These are phyloP conservation scores for Urophycis tenuis DNA, from an alignment of 2,797 vertebrate genomes.

Conservation along the genomic window DNA sequence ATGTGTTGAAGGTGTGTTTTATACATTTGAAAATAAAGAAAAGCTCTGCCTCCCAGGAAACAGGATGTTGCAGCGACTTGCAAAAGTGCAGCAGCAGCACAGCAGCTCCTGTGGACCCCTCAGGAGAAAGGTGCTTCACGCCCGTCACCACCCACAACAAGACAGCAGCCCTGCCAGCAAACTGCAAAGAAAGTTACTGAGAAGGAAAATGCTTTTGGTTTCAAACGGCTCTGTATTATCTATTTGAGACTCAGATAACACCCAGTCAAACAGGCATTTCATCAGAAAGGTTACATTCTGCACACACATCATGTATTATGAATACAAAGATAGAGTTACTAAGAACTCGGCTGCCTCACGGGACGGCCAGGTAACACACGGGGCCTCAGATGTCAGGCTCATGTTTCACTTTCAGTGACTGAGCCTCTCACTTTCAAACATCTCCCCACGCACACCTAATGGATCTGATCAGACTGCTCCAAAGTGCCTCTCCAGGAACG, in stretches of 20 bases:
- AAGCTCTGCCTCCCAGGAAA: neutral
- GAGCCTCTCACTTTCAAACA: conserved; percentile 54
- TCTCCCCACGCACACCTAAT: neutral
- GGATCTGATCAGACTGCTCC: neutral
- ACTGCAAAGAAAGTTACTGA: too few species aligned
- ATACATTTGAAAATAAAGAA: neutral
- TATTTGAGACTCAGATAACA: neutral
- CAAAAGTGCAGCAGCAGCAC: conserved; percentile 9
- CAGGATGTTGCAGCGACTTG: neutral
- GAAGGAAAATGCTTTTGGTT: neutral
- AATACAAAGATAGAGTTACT: conserved; percentile 55
- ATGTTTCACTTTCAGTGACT: conserved; percentile 67
- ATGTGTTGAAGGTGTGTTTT: neutral
- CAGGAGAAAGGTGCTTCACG: neutral
- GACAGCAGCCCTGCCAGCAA: too few species aligned
- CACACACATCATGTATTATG: conserved; percentile 58
- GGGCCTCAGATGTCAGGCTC: conserved; percentile 64
- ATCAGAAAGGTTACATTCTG: conserved; percentile 10
- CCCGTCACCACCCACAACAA: neutral
- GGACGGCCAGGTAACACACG: conserved; percentile 19
- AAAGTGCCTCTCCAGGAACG: neutral
- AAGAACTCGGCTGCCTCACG: conserved; percentile 49
- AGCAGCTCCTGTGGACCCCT: neutral
- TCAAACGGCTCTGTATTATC: neutral
- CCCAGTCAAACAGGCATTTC: neutral